Conservation (phyloP, 2,888 invertebrate genomes). For the Megalurothrips usitatus region DNA sequence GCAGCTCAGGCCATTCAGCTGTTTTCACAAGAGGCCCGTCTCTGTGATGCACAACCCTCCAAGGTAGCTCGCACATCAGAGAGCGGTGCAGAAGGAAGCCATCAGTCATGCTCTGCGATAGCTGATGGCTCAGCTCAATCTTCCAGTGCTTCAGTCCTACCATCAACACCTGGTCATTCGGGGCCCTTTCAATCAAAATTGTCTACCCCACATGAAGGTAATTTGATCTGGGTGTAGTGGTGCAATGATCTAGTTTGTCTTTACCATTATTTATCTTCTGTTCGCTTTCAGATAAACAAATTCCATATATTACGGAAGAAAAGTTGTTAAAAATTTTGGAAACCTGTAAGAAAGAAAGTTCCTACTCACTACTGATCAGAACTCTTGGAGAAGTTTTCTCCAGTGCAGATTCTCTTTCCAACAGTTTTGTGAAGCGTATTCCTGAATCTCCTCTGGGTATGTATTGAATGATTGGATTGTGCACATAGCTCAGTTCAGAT, state of each 20-base stretch:
- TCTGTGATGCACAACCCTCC: slow-evolving; percentile 69
- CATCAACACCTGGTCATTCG: neutral
- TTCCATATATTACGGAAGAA: slow-evolving; percentile 66
- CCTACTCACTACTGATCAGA: slow-evolving; percentile 67
- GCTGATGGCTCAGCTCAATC: neutral
- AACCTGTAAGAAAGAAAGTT: slow-evolving; percentile 63
- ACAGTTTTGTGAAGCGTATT: slow-evolving; percentile 60
- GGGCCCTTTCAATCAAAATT: neutral
- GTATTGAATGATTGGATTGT: neutral
- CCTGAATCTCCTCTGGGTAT: slow-evolving; percentile 47
- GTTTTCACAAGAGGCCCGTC: slow-evolving; percentile 75
- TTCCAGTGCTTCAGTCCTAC: neutral
- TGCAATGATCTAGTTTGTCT: slow-evolving; percentile 15
- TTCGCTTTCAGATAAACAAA: slow-evolving; percentile 44
- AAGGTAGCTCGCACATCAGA: slow-evolving; percentile 62
- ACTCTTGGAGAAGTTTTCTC: slow-evolving; percentile 74
- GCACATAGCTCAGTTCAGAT: neutral
- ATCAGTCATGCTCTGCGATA: neutral
- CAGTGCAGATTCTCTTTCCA: slow-evolving; percentile 61
- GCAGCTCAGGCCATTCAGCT: slow-evolving; percentile 84
- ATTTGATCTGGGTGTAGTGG: neutral
- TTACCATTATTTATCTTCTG: slow-evolving; percentile 10
- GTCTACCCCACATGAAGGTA: neutral
- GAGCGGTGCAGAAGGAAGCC: neutral
- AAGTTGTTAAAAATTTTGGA: slow-evolving; percentile 69